Conservation (phyloP, 2,797 vertebrate genomes). For the Lophura swinhoii region DNA sequence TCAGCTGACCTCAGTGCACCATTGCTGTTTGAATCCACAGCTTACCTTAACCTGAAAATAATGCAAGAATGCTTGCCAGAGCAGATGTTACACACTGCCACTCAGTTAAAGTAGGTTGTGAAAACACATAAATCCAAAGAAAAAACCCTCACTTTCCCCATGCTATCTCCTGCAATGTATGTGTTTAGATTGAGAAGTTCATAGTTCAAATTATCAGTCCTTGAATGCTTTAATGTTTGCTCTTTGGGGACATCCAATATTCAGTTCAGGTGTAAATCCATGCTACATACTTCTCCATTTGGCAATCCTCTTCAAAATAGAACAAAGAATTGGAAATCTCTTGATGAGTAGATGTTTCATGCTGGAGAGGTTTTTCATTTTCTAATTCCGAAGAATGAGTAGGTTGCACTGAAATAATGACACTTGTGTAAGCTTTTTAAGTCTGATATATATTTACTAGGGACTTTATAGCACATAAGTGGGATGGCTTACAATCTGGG, state of each 20-base stretch:
- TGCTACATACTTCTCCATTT: constrained; percentile 6
- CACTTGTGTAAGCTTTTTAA: constrained; percentile 6
- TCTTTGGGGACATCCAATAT: background rate
- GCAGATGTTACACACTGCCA: background rate
- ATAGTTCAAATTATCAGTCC: background rate
- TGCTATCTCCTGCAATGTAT: background rate
- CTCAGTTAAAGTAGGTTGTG: background rate
- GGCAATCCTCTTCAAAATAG: background rate
- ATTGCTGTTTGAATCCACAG: background rate
- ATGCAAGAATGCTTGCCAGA: background rate
- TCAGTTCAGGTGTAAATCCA: background rate
- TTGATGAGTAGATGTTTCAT: background rate
- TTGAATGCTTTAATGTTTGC: background rate
- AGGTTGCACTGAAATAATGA: constrained; percentile 37
- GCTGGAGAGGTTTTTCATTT: constrained; percentile 35
- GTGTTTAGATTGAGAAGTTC: background rate
- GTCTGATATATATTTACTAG: constrained; percentile 1
- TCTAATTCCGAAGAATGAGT: constrained; percentile 30
- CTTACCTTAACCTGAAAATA: background rate
- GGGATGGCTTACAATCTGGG: background rate
- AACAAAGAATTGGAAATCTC: constrained; percentile 29
- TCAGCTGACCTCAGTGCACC: fast-evolving
- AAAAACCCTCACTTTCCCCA: background rate
- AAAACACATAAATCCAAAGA: background rate
- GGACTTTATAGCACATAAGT: background rate